Conservation (phyloP, 1,140 invertebrate species). For the Capitella teleta region DNA sequence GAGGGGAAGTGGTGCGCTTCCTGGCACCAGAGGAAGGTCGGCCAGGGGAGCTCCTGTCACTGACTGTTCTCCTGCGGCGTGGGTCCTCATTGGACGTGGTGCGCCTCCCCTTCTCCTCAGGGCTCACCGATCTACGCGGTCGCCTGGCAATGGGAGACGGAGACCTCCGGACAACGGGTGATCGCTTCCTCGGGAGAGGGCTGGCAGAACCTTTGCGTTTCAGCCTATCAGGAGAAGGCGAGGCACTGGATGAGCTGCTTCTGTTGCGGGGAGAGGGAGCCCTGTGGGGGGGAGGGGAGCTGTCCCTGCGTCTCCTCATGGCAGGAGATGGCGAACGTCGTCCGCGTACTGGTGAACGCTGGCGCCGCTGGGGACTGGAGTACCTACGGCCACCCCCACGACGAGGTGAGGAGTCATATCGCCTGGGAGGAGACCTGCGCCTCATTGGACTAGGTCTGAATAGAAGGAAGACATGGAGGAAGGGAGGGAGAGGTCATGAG, state of each 20-base stretch:
- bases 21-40: no score
- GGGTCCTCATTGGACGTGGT: no score
- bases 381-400: not conserved
- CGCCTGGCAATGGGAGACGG: not conserved
- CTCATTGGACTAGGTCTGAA: no score
- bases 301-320: not conserved
- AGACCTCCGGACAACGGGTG: not conserved
- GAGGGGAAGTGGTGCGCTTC: no score
- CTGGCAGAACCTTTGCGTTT: not conserved
- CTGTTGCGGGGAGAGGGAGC: no score
- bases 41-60: no score
- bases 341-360: not conserved
- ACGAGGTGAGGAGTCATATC: not conserved
- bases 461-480: no score
- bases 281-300: not conserved
- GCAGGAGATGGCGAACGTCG: not conserved
- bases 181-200: not conserved
- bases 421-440: constrained; percentile 1
- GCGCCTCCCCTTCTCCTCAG: no score
- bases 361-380: not conserved
- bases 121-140: not conserved
- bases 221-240: no score
- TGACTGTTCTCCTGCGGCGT: no score
- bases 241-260: no score
- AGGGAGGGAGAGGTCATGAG: no score